These are phyloP conservation scores for Xenops minutus DNA, from an alignment of 2,797 vertebrate species.

Conservation along the genomic window DNA sequence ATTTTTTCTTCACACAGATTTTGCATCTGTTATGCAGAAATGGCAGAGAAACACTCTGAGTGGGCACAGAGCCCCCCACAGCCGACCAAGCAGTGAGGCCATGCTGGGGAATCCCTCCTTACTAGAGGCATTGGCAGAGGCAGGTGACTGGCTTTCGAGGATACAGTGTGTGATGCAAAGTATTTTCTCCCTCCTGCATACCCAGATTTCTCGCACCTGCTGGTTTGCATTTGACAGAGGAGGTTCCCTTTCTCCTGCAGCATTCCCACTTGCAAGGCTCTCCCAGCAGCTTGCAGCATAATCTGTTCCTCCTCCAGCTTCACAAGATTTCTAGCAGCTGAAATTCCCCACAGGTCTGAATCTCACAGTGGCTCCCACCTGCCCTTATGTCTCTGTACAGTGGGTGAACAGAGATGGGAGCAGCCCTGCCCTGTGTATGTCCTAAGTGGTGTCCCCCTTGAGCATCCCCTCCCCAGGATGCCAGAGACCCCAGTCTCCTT, in stretches of 20 bases:
- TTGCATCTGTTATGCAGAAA: neutral
- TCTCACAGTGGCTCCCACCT: neutral
- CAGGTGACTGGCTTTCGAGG: neutral
- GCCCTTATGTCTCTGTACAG: neutral
- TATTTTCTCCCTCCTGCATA: neutral
- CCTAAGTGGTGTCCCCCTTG: neutral
- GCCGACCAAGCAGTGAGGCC: neutral
- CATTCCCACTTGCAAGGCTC: neutral
- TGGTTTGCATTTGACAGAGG: conserved; percentile 13
- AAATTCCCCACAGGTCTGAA: neutral
- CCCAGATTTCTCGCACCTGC: conserved; percentile 24
- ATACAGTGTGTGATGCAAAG: neutral
- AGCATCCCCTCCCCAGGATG: neutral
- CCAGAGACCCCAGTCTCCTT: neutral
- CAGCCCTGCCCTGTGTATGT: neutral
- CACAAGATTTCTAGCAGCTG: neutral
- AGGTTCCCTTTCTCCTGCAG: conserved; percentile 18
- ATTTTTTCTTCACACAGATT: neutral
- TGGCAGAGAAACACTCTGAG: neutral
- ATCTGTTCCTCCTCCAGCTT: conserved; percentile 13
- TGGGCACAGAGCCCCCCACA: neutral
- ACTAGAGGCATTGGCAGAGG: neutral
- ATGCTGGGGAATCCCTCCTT: neutral
- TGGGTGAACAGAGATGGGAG: neutral
- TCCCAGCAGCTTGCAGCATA: conserved; percentile 18